Evolutionary conservation across 1,140 invertebrate genomes (phyloP), one percentile per base, ranked within the genome.

Genomic region (Brachystomella parvula): DNA sequence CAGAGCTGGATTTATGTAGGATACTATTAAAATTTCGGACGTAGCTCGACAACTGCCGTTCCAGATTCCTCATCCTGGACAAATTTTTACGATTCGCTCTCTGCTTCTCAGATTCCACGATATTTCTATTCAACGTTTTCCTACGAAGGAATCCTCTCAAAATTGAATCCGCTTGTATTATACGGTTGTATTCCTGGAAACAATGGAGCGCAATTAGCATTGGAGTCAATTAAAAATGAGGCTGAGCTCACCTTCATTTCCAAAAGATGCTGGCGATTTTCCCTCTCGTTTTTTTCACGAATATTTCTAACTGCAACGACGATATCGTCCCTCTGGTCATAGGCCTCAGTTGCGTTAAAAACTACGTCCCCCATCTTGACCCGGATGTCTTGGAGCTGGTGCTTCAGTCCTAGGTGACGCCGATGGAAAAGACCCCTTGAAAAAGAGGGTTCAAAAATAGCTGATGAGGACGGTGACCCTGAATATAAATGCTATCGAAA

Each of bases 381-480:
- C 30, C 62, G 57, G 19, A 68, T 63, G n/a, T 53, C 56, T 12
- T 21, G 33, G 1, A 47, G 62, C 9, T 62, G 24, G 19, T 47
- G 47, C 31, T 44, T 63, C 6, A 49, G 63, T 17, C 1, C 1
- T 17, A 67, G 29, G n/a, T 66, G n/a, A 2, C 68, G 61, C 2
- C 53, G 3, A 30, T 59, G 66, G 31, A 70, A 66, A 47, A 62
- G 62, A 3, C 68, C 68, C 29, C 68, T n/a, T n/a, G n/a, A n/a
- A n/a, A n/a, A n/a, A n/a, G n/a, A n/a, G n/a, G n/a, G n/a, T n/a
- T n/a, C n/a, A n/a, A n/a, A n/a, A n/a, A n/a, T n/a, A n/a, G n/a
- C n/a, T n/a, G n/a, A n/a, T n/a, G n/a, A n/a, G n/a, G n/a, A n/a
- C n/a, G n/a, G n/a, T n/a, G n/a, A n/a, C n/a, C n/a, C n/a, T n/a